These are phyloP conservation scores for Recurvirostra avosetta DNA, from an alignment of 2,113 vertebrate genomes.

Conservation along the genomic window DNA sequence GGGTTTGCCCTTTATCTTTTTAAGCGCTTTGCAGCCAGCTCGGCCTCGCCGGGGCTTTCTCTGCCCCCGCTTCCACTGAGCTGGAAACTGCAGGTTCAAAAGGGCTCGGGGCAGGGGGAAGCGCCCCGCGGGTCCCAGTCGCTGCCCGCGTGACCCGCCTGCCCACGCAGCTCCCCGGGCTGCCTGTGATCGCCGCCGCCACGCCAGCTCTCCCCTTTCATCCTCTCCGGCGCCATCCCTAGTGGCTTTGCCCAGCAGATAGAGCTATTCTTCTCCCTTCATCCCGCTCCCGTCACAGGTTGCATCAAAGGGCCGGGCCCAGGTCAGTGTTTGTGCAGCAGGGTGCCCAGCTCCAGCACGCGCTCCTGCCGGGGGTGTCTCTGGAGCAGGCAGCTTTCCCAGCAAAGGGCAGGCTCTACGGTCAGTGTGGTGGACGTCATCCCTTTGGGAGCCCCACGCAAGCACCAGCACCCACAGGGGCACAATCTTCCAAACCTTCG, in stretches of 20 bases:
- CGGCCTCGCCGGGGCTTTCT: background rate
- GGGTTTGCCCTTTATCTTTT: background rate
- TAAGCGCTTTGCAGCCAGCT: background rate
- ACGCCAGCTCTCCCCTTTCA: background rate
- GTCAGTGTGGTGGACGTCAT: background rate
- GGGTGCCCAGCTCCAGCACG: rapidly evolving
- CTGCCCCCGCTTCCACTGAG: background rate
- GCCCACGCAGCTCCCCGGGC: background rate
- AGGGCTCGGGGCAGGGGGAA: background rate
- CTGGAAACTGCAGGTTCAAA: background rate
- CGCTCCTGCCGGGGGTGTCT: rapidly evolving
- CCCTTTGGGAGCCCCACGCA: background rate
- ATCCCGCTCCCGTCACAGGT: background rate
- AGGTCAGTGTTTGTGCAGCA: background rate
- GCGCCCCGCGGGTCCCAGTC: background rate
- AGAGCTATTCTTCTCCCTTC: background rate
- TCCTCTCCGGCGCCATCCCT: background rate
- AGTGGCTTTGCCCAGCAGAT: background rate
- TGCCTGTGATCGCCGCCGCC: background rate
- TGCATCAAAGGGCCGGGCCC: background rate
- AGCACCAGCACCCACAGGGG: background rate
- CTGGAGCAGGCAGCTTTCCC: background rate
- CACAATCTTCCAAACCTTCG: background rate
- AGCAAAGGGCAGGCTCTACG: background rate
- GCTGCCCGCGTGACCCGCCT: background rate